phyloP scores from a whole-genome alignment of 2,113 vertebrate species.

The Chloebia gouldiae region DNA sequence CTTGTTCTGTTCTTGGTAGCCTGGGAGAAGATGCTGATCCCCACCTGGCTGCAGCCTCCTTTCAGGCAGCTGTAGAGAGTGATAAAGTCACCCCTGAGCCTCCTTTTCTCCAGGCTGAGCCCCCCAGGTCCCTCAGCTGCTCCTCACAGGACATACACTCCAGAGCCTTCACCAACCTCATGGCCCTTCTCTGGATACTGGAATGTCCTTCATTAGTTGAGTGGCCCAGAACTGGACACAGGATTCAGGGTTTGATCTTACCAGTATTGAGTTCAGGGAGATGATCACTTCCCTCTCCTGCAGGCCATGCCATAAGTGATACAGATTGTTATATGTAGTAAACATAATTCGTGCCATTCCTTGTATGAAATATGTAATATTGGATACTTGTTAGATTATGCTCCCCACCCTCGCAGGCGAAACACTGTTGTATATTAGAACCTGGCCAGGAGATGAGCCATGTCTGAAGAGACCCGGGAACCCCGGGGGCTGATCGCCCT shows the following conservation, averaged over 20 bases:
- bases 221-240: too few relatives aligned
- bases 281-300: background rate
- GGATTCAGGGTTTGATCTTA: background rate
- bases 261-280: too few relatives aligned
- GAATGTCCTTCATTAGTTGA: background rate
- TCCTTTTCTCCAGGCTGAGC: background rate
- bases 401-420: too few relatives aligned
- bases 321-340: too few relatives aligned
- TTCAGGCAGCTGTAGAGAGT: background rate
- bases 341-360: too few relatives aligned
- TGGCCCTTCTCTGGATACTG: background rate
- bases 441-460: too few relatives aligned
- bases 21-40: background rate
- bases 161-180: background rate
- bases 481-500: too few relatives aligned
- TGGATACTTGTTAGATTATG: too few relatives aligned
- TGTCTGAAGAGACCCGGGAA: too few relatives aligned
- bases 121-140: background rate
- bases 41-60: background rate
- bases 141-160: background rate
- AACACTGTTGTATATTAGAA: too few relatives aligned
- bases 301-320: background rate
- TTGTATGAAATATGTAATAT: too few relatives aligned
- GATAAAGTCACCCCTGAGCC: background rate
- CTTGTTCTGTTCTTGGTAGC: background rate